These are phyloP conservation scores for Rhabditophanes sp. DNA, from an alignment of 2,888 invertebrate genomes.

Conservation along the genomic window DNA sequence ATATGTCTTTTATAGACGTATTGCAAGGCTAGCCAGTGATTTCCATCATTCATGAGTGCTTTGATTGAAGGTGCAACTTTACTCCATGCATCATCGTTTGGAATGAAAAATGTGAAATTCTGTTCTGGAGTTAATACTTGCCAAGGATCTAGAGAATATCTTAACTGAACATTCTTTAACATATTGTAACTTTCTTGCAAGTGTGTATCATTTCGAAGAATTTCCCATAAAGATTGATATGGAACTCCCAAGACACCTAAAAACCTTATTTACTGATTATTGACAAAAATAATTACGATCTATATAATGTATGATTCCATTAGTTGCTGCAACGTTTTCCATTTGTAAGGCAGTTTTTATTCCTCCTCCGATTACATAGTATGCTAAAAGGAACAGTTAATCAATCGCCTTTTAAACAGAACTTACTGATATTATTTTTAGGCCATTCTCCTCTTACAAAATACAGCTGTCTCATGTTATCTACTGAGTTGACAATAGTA, in stretches of 20 bases:
- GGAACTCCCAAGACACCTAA: not conserved
- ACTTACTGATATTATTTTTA: slow-evolving; percentile 43
- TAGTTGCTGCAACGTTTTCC: slow-evolving; percentile 44
- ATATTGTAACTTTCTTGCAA: slow-evolving; percentile 32
- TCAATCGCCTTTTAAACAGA: not conserved
- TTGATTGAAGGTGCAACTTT: slow-evolving; percentile 48
- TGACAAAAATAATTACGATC: too few species aligned
- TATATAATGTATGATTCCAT: slow-evolving; percentile 45
- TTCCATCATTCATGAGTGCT: slow-evolving; percentile 38
- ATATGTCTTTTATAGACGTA: slow-evolving; percentile 64
- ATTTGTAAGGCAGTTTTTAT: slow-evolving; percentile 39
- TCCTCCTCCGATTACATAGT: slow-evolving; percentile 45
- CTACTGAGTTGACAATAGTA: slow-evolving; percentile 43
- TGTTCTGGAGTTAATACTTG: slow-evolving; percentile 43
- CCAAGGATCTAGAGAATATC: slow-evolving; percentile 43
- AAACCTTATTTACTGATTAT: too few species aligned
- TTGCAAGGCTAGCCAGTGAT: slow-evolving; percentile 40
- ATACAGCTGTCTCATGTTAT: slow-evolving; percentile 41
- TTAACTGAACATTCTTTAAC: slow-evolving; percentile 34
- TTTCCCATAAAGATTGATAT: slow-evolving; percentile 29
- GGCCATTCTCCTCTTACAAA: slow-evolving; percentile 44
- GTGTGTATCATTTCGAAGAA: slow-evolving; percentile 37
- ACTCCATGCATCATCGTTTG: slow-evolving; percentile 73
- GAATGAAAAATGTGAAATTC: slow-evolving; percentile 75
- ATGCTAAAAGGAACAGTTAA: slow-evolving; percentile 26